A percentile compares a stretch with the other conserved stretches of the same genome.
phyloP scores from a whole-genome alignment of 2,888 invertebrate genomes.

The Dryomyza anilis region DNA sequence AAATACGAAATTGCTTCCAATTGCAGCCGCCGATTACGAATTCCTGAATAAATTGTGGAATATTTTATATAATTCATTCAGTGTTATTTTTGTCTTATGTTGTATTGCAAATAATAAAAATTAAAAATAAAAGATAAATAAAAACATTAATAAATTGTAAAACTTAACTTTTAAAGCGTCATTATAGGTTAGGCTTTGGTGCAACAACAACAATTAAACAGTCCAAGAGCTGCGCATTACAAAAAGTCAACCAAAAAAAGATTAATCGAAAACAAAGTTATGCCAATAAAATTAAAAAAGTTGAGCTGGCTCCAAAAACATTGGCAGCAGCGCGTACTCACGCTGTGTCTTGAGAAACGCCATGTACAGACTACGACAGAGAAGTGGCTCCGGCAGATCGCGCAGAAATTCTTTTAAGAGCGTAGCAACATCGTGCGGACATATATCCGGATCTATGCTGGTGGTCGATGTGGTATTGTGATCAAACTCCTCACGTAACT shows the following conservation, averaged over 20 bases:
- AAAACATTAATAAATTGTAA: not conserved
- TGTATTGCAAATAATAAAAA: too few species aligned
- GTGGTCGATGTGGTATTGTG: conserved; percentile 69
- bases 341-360: conserved; percentile 92
- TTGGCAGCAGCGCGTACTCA: conserved; percentile 61
- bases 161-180: not conserved
- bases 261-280: not conserved
- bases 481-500: conserved; percentile 92
- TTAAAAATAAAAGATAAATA: too few species aligned
- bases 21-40: conserved; percentile 81
- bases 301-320: not conserved
- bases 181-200: not conserved
- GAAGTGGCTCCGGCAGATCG: conserved; percentile 89
- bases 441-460: conserved; percentile 74
- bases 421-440: conserved; percentile 93
- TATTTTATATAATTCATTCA: not conserved
- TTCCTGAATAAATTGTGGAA: conserved; percentile 65
- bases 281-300: not conserved
- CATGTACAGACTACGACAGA: conserved; percentile 86
- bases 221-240: not conserved
- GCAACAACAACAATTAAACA: not conserved
- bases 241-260: not conserved
- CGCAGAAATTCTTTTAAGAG: conserved; percentile 91
- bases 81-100: not conserved
- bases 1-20: conserved; percentile 83